Base-by-base conservation (phyloP, 2,113 vertebrate genomes). In the Myotis lucifugus region DNA sequence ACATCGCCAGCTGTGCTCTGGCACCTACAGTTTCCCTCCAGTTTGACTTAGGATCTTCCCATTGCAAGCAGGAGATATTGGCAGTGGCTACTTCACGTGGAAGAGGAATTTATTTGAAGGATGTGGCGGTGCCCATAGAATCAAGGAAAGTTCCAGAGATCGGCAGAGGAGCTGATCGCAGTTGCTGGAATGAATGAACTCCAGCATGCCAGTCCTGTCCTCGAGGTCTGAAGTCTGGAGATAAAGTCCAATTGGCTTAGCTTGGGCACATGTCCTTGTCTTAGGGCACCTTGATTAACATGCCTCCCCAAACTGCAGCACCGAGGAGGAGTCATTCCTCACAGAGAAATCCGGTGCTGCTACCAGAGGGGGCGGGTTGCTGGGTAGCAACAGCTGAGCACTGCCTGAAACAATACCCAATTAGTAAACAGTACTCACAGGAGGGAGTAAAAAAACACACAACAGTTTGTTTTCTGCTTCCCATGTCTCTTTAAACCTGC, bases 21-120 rank as follows among this genome's bases (percentile, higher is more conserved):
- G 67, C 72, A 88, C 40, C 12, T 61, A 59, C 9, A 18, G 52
- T 93, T 93, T 73, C 77, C 77, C 72, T 95, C 48, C 14, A 13
- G 11, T 85, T 92, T 93, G 86, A 94, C 23, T 37, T 77, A 29
- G 25, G 76, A 89, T 86, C 66, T 91, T 78, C 90, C 78, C 37
- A n/a, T 29, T 76, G 29, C 25, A 87, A 82, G 70, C 12, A 95
- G 89, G 59, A 89, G 66, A 94, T 46, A 23, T 2, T 21, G 56
- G 25, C 46, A 56, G 42, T 34, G 70, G 29, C 17, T 69, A 66
- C 59, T 50, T 77, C 64, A 32, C 13, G n/a, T 8, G 61, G 19
- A 74, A 95, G 91, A 67, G 46, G 8, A 42, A 48, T 72, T 48
- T 79, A 70, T 82, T 52, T 90, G 77, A 81, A 81, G 76, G 76